These are phyloP conservation scores for Campoplex nolae DNA, from an alignment of 2,888 invertebrate species.

Conservation along the genomic window DNA sequence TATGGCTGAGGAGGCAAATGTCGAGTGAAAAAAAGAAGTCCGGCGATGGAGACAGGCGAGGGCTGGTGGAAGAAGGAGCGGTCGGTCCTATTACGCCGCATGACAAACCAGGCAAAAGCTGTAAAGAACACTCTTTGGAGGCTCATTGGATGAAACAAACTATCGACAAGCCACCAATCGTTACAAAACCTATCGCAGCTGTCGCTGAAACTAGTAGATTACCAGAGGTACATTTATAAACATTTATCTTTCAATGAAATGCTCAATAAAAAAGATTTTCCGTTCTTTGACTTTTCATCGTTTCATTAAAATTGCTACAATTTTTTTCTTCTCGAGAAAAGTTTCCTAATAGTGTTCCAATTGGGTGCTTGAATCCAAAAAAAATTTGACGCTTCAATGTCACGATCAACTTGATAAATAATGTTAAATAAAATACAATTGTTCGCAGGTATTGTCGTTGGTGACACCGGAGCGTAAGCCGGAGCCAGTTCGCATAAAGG, in stretches of 20 bases:
- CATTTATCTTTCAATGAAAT: no score
- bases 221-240: constrained; percentile 75
- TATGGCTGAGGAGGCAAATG: constrained; percentile 85
- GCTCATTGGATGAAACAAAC: constrained; percentile 81
- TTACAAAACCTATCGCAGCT: constrained; percentile 71
- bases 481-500: constrained; percentile 85
- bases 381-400: no score
- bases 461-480: constrained; percentile 80
- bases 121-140: constrained; percentile 77
- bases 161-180: constrained; percentile 72
- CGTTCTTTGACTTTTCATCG: no score
- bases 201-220: constrained; percentile 72
- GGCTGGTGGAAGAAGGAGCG: constrained; percentile 83
- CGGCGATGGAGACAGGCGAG: constrained; percentile 83
- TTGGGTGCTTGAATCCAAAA: no score
- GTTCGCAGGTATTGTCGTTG: constrained; percentile 77
- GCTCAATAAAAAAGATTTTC: no score
- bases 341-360: no score
- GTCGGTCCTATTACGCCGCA: constrained; percentile 69
- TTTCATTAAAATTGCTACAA: no score
- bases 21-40: constrained; percentile 83
- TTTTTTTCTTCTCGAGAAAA: no score
- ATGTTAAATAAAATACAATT: neutral
- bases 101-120: constrained; percentile 77
- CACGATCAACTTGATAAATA: neutral